Evolutionary conservation across 2,888 invertebrate species (phyloP).

Genomic region (Lasioglossum lativentre): DNA sequence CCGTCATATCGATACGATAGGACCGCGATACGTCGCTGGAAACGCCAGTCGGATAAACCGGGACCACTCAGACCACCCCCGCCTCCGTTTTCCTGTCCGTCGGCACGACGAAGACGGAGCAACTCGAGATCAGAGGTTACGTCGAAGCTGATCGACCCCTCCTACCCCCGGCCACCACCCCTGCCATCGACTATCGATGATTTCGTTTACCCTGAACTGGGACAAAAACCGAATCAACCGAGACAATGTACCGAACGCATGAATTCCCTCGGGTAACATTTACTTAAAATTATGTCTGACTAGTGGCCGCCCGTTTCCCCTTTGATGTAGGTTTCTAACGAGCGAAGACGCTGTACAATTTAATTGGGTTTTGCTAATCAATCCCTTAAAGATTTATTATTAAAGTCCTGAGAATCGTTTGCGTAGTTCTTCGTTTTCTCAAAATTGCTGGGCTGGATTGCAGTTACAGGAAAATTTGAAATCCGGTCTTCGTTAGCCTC

Average conservation of each 20-base stretch:
- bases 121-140: constrained; percentile 71
- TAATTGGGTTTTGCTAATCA: not conserved
- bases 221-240: constrained; percentile 49
- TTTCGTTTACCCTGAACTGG: constrained; percentile 77
- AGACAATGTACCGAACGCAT: constrained; percentile 39
- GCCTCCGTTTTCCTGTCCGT: constrained; percentile 49
- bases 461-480: too few species aligned
- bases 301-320: not conserved
- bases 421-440: too few species aligned
- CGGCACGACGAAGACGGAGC: constrained; percentile 32
- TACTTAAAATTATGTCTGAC: constrained; percentile 46
- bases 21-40: constrained; percentile 74
- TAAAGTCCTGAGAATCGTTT: too few species aligned
- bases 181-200: constrained; percentile 75
- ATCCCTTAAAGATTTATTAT: too few species aligned
- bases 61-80: constrained; percentile 51
- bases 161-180: constrained; percentile 23
- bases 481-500: too few species aligned
- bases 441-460: too few species aligned
- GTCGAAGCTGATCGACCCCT: constrained; percentile 75
- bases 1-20: constrained; percentile 80
- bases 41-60: constrained; percentile 77
- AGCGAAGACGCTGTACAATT: not conserved
- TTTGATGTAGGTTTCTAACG: too few species aligned
- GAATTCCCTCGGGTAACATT: constrained; percentile 48